phyloP scores from a whole-genome alignment of 2,888 invertebrate genomes.

The Amblyjoppa fuscipennis region DNA sequence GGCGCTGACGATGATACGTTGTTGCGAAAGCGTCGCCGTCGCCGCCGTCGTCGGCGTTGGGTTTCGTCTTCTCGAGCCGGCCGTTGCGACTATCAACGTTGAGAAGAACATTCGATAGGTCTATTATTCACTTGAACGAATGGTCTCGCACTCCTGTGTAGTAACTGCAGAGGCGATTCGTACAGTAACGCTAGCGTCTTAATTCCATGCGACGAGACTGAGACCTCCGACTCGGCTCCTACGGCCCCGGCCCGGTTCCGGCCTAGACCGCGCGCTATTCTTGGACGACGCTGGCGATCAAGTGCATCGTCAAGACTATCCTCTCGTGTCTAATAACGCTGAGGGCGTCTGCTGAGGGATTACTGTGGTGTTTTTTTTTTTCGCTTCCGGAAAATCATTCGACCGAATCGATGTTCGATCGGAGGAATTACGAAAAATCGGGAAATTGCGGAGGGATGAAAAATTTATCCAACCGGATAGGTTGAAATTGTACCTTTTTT shows the following conservation, averaged over 20 bases:
- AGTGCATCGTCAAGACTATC: slow-evolving; percentile 13
- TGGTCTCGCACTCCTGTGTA: slow-evolving; percentile 50
- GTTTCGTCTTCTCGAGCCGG: slow-evolving; percentile 24
- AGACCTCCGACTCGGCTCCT: slow-evolving; percentile 16
- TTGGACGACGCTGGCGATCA: slow-evolving; percentile 20
- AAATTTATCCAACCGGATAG: too few species aligned
- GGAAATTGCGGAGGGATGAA: too few species aligned
- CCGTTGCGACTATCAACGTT: slow-evolving; percentile 18
- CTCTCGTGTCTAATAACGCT: not conserved
- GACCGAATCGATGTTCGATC: not conserved
- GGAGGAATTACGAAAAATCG: not conserved
- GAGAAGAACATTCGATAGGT: slow-evolving; percentile 57
- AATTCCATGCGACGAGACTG: slow-evolving; percentile 34
- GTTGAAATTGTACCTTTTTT: too few species aligned
- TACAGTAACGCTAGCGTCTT: slow-evolving; percentile 25
- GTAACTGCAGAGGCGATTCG: not conserved
- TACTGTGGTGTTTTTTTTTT: not conserved
- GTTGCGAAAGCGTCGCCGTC: slow-evolving; percentile 26
- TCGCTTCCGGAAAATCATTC: not conserved
- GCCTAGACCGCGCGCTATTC: slow-evolving; percentile 37
- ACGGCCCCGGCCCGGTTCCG: slow-evolving; percentile 46
- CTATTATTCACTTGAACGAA: slow-evolving; percentile 67
- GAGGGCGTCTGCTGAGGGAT: not conserved
- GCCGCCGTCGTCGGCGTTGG: slow-evolving; percentile 10
- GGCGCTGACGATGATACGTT: not conserved